Base-by-base conservation (phyloP, 2,888 invertebrate genomes). In the Mimumesa dahlbomi region DNA sequence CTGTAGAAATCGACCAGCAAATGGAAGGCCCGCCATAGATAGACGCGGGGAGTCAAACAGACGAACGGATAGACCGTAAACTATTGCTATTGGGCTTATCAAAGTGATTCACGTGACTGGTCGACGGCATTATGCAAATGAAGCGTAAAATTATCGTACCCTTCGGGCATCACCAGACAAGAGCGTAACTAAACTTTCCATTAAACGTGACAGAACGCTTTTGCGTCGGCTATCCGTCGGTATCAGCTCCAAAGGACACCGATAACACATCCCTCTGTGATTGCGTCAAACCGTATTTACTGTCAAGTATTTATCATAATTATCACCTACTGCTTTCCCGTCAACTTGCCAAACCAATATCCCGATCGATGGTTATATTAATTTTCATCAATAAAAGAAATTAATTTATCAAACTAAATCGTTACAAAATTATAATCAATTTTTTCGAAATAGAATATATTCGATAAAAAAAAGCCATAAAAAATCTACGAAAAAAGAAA, bases 71-170 rank as follows among this genome's bases (percentile, higher is more conserved):
- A 54, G 59, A 71, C 45, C 48, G 70, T 68, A 78, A 78, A 78
- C 65, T 65, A 68, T 78, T 79, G 73, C 75, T 73, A 79, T 79
- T 76, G 73, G 61, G 73, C 65, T 79, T 78, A 79, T 78, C 78
- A 78, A 78, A 78, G 76, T 75, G 79, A 78, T 79, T 73, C 79
- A 75, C 68, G 61, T 58, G 76, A 71, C 73, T 75, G 68, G 68
- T 59, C 63, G 48, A 29, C 48, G 58, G 76, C 34, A 76, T 79
- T 79, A 78, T 78, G 76, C 65, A 78, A 79, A 78, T 73, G 70
- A 79, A 19, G 52, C 70, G 73, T 79, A 76, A 78, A 79, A 78
- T 78, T 75, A 76, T 78, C 63, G 70, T 66, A 68, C 57, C 76
- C 70, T 71, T 79, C 66, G 65, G 65, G 70, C 67, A 73, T 78